Evolutionary conservation across 2,888 invertebrate genomes (phyloP).

Genomic region (Apoderus coryli): DNA sequence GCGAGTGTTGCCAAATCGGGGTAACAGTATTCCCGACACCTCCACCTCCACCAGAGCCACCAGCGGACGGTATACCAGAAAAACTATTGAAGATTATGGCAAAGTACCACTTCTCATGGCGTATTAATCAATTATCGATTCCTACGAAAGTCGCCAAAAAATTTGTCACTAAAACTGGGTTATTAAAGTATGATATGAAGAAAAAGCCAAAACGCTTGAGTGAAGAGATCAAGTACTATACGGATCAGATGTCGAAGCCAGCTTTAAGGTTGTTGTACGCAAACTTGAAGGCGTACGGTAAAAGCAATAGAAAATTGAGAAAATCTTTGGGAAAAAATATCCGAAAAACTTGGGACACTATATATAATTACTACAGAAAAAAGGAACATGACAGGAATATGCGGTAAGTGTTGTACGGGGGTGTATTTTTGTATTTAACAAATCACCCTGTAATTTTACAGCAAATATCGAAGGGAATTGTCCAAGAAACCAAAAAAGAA

Average conservation of each 20-base stretch:
- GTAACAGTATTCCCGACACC: too few species aligned
- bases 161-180: slow-evolving; percentile 8
- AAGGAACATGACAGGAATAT: slow-evolving; percentile 16
- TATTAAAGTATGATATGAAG: not conserved
- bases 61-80: slow-evolving; percentile 16
- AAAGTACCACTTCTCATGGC: slow-evolving; percentile 20
- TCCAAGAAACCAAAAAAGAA: slow-evolving; percentile 9
- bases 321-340: slow-evolving; percentile 12
- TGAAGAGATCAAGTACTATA: slow-evolving; percentile 16
- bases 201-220: slow-evolving; percentile 10
- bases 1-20: too few species aligned
- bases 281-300: too few species aligned
- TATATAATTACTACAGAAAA: slow-evolving; percentile 23
- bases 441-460: slow-evolving; percentile 5
- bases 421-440: slow-evolving; percentile 1
- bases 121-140: slow-evolving; percentile 16
- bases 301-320: not conserved
- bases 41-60: too few species aligned
- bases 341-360: slow-evolving; percentile 19
- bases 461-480: slow-evolving; percentile 10
- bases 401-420: slow-evolving; percentile 15
- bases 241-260: slow-evolving; percentile 19
- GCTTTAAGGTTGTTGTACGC: slow-evolving; percentile 13
- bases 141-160: slow-evolving; percentile 12
- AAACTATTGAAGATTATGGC: slow-evolving; percentile 16